Evolutionary conservation across 1,140 invertebrate genomes (phyloP), one percentile per base, ranked within the genome.

Genomic region (Lasaia peninsularis): DNA sequence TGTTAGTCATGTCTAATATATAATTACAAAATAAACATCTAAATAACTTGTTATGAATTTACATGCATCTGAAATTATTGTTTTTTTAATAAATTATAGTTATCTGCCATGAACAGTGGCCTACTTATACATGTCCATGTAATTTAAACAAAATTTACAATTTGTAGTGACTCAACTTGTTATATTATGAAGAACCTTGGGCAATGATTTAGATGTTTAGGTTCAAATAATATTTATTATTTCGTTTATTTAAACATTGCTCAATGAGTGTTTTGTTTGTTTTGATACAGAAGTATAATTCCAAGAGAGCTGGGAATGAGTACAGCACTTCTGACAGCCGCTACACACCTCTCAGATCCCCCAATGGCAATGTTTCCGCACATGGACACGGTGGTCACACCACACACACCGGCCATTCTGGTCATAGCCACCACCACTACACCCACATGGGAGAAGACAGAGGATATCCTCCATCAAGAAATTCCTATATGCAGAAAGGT

Each of bases 401-500:
- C 90, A 67, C 92, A 6, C 94, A 94, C 65, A 92, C 92, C 90
- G 93, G 78, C 91, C 93, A 74, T 90, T 92, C 85, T 90, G 70
- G 92, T 59, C 92, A 94, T 51, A 90, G 60, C 67, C 92, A 91
- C 71, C 79, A 91, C 56, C 90, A 92, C 71, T 93, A 95, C 74
- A 90, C 92, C 69, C 93, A 94, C 69, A 91, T 93, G 82, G 91
- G 91, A 64, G 95, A 96, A 87, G 92, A 86, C 49, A 72, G 80
- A 72, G 77, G 78, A 77, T 86, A 89, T 74, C 56, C 76, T 52
- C 71, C 80, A 73, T 92, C 94, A 80, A 95, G 95, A 90, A 90
- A 90, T 84, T 92, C 94, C 89, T 94, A 95, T 91, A 86, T 95
- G 85, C 93, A 95, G 74, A 94, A 94, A 91, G 91, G 93, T 87